These are phyloP conservation scores for Orussus abietinus DNA, from an alignment of 1,140 invertebrate species.

Conservation along the genomic window DNA sequence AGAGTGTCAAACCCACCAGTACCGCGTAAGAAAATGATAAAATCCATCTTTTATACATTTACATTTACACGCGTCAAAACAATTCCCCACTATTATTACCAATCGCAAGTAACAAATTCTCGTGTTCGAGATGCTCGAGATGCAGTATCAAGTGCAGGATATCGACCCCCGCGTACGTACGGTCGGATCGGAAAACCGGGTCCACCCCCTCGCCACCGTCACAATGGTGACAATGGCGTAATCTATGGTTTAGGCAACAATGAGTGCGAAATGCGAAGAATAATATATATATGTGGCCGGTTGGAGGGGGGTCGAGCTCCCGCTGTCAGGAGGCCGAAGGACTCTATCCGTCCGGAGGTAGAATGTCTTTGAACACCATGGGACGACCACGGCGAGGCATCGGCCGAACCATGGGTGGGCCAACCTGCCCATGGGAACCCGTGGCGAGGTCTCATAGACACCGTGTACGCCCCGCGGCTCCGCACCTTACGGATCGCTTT, in stretches of 20 bases:
- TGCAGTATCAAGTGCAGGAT: no score
- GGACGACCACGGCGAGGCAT: constrained; percentile 15
- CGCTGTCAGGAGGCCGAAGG: constrained; percentile 29
- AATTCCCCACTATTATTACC: no score
- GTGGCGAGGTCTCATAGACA: constrained; percentile 18
- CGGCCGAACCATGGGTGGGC: constrained; percentile 34
- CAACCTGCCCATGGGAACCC: constrained; percentile 26
- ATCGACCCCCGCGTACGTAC: no score
- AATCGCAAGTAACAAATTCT: no score
- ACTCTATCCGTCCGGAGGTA: constrained; percentile 28
- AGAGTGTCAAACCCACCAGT: no score
- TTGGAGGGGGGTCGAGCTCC: constrained; percentile 24
- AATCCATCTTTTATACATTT: no score
- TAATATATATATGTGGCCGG: constrained; percentile 22
- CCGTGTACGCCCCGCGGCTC: constrained; percentile 24
- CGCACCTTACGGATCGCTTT: constrained; percentile 27
- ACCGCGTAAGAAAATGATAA: no score
- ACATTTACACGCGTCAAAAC: no score
- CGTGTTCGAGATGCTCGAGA: no score
- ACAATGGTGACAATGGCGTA: constrained; percentile 13
- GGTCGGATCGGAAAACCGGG: no score
- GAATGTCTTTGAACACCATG: constrained; percentile 23
- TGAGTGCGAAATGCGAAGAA: constrained; percentile 30
- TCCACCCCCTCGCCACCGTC: constrained; percentile 1
- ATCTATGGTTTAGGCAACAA: constrained; percentile 25